A percentile compares a stretch with the other conserved stretches of the same genome.
These are phyloP conservation scores for Trachelus iudaicus DNA, from an alignment of 2,888 invertebrate genomes.

Conservation along the genomic window DNA sequence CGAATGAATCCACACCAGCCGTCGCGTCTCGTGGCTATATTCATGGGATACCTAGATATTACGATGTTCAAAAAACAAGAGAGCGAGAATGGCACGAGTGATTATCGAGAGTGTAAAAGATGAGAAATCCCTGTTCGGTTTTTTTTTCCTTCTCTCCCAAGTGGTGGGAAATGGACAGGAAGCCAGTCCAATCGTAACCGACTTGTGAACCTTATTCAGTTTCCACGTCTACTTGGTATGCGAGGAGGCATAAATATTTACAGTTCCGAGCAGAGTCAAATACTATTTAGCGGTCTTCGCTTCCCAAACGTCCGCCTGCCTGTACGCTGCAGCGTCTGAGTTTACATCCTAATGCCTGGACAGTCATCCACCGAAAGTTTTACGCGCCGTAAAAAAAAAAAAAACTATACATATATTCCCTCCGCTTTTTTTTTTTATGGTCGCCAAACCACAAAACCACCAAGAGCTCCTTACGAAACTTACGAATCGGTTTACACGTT, in stretches of 20 bases:
- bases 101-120: background rate
- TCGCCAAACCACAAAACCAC: background rate
- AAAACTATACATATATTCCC: background rate
- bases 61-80: background rate
- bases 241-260: conserved; percentile 28
- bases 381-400: background rate
- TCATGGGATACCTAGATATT: background rate
- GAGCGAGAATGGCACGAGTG: background rate
- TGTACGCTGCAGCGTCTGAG: background rate
- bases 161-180: background rate
- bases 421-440: background rate
- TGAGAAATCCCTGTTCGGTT: background rate
- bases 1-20: background rate
- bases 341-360: background rate
- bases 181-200: background rate
- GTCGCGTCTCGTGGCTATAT: background rate
- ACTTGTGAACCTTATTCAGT: background rate
- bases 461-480: background rate
- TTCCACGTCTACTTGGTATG: conserved; percentile 23
- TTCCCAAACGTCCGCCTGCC: background rate
- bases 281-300: conserved; percentile 6
- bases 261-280: conserved; percentile 16
- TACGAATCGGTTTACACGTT: background rate
- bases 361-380: background rate
- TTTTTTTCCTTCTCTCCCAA: background rate